These are phyloP conservation scores for Drosophila grimshawi DNA, from an alignment of 1,140 invertebrate species.

Conservation along the genomic window DNA sequence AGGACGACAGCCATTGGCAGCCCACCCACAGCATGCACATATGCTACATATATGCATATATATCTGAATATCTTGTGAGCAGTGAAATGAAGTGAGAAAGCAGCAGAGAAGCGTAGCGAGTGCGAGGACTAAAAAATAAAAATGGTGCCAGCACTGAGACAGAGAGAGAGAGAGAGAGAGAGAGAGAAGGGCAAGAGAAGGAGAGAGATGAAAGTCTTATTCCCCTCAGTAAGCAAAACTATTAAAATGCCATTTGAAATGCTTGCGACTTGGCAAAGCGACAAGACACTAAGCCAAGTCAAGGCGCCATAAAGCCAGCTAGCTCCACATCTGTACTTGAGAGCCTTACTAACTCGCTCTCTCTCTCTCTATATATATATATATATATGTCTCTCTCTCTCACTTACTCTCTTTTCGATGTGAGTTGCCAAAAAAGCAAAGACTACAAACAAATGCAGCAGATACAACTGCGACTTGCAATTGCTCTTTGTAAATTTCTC, in stretches of 20 bases:
- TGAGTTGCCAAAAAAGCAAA: constrained; percentile 6
- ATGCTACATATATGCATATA: not conserved
- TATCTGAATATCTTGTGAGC: constrained; percentile 48
- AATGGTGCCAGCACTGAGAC: no score
- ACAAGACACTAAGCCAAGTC: constrained; percentile 6
- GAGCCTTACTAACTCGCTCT: not conserved
- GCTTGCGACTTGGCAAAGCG: constrained; percentile 54
- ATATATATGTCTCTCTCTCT: no score
- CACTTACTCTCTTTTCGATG: not conserved
- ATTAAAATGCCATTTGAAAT: constrained; percentile 67
- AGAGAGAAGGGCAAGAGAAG: not conserved
- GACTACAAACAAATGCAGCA: not conserved
- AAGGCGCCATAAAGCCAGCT: constrained; percentile 2
- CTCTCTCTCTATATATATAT: not conserved
- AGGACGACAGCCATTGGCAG: constrained; percentile 6
- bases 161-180: not conserved
- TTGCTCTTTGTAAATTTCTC: not conserved
- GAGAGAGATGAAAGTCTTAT: not conserved
- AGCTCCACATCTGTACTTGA: constrained; percentile 15
- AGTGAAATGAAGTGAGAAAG: constrained; percentile 27
- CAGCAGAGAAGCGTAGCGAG: no score
- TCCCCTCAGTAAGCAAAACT: constrained; percentile 45
- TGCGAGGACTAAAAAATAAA: no score
- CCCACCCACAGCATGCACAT: not conserved
- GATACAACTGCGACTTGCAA: constrained; percentile 1